Percentiles rank a stretch among this genome's conserved stretches.
phyloP scores from a whole-genome alignment of 2,888 invertebrate genomes.

The Neuroscelio doddi region DNA sequence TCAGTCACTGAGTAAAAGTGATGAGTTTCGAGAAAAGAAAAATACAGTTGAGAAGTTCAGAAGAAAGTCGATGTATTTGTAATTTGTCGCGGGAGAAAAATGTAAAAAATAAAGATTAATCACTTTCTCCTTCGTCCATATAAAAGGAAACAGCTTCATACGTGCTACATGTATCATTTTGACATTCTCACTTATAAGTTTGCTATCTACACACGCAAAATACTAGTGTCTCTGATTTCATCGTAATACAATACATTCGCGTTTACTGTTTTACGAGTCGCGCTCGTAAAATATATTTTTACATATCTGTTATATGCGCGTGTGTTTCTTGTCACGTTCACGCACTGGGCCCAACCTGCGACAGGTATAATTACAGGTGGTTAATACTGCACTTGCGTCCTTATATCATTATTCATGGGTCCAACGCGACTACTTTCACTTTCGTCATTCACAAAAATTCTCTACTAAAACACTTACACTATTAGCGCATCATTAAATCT shows the following conservation, averaged over 20 bases:
- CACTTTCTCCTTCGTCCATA: slow-evolving; percentile 57
- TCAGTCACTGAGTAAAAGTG: neutral
- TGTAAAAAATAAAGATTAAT: slow-evolving; percentile 57
- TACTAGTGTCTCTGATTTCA: slow-evolving; percentile 48
- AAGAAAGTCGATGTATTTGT: slow-evolving; percentile 45
- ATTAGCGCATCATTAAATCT: slow-evolving; percentile 32
- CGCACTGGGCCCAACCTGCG: slow-evolving; percentile 4
- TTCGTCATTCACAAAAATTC: neutral
- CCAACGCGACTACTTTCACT: neutral
- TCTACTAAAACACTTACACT: slow-evolving; percentile 38
- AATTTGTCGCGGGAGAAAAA: slow-evolving; percentile 40
- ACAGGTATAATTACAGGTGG: neutral
- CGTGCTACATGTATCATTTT: slow-evolving; percentile 47
- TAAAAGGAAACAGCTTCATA: slow-evolving; percentile 59
- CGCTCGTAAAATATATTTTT: slow-evolving; percentile 24
- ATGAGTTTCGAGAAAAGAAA: slow-evolving; percentile 59
- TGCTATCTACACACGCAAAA: slow-evolving; percentile 51
- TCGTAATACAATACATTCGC: slow-evolving; percentile 36
- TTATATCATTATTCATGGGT: too few relatives aligned
- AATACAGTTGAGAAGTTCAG: slow-evolving; percentile 54
- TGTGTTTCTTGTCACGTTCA: slow-evolving; percentile 1
- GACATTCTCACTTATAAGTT: slow-evolving; percentile 46
- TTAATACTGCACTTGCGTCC: too few relatives aligned
- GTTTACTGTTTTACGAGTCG: slow-evolving; percentile 15
- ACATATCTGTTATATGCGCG: slow-evolving; percentile 20